A percentile compares a stretch with the other conserved stretches of the same genome.
These are phyloP conservation scores for Stylophora pistillata DNA, from an alignment of 64 coral and sea anemone genomes.

Conservation along the genomic window DNA sequence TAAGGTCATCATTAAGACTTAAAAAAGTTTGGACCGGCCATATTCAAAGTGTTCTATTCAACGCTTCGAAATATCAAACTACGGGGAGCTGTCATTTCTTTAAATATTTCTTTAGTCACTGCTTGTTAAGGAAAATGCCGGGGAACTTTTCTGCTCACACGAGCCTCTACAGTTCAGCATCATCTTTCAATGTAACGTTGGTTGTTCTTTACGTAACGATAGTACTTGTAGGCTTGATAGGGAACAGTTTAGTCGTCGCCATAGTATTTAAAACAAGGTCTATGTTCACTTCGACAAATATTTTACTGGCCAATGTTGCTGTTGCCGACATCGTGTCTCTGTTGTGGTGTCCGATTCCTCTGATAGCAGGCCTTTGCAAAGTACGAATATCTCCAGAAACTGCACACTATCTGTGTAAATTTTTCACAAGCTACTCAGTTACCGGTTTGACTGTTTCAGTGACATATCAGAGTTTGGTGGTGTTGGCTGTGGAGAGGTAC, in stretches of 20 bases:
- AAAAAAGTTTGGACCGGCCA: too few species aligned
- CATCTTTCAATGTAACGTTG: not conserved
- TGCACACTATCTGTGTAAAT: slow-evolving; percentile 28
- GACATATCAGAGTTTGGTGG: slow-evolving; percentile 32
- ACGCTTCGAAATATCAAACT: too few species aligned
- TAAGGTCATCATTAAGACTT: too few species aligned
- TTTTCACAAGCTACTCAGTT: slow-evolving; percentile 35
- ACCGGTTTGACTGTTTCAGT: slow-evolving; percentile 17
- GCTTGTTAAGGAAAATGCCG: not conserved
- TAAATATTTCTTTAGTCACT: not conserved
- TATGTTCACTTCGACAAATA: slow-evolving; percentile 69
- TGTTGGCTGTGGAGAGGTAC: slow-evolving; percentile 48
- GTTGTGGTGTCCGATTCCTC: slow-evolving; percentile 41
- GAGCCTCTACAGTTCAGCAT: not conserved
- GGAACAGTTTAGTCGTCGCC: slow-evolving; percentile 62
- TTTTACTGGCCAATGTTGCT: slow-evolving; percentile 62
- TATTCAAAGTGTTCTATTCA: too few species aligned
- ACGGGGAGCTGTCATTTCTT: too few species aligned
- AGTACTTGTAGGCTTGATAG: slow-evolving; percentile 33
- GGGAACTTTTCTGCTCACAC: not conserved
- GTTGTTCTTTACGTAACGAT: slow-evolving; percentile 17
- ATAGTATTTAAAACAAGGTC: slow-evolving; percentile 52
- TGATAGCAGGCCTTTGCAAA: not conserved
- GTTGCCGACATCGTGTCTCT: not conserved
- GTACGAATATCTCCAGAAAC: not conserved